Evolutionary conservation across 2,888 invertebrate species (phyloP).

Genomic region (Chaitophorus viminalis): DNA sequence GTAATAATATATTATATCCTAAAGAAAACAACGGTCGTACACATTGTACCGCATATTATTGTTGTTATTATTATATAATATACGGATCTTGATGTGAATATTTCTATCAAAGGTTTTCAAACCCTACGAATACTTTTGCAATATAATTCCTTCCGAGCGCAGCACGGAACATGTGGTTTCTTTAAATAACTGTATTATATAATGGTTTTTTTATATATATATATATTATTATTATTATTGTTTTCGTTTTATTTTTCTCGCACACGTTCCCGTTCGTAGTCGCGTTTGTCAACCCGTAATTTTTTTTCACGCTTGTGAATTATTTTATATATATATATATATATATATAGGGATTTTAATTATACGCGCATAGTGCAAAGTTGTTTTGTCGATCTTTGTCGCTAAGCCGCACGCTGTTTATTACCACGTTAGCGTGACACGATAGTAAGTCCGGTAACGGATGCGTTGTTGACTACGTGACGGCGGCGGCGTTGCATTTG

Average conservation of each 20-base stretch:
- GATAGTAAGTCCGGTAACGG: constrained; percentile 39
- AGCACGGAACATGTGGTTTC: constrained; percentile 42
- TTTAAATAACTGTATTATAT: constrained; percentile 42
- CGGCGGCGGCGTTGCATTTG: neutral
- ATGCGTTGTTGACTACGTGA: constrained; percentile 27
- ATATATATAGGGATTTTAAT: constrained; percentile 18
- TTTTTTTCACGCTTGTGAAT: constrained; percentile 20
- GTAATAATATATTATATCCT: too few relatives aligned
- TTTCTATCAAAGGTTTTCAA: neutral
- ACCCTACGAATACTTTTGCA: neutral
- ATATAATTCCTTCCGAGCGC: constrained; percentile 10
- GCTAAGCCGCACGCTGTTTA: constrained; percentile 29
- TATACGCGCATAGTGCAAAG: neutral
- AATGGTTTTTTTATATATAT: constrained; percentile 19
- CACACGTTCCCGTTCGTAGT: too few relatives aligned
- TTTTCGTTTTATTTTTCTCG: neutral
- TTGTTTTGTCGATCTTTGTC: constrained; percentile 33
- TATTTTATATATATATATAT: neutral
- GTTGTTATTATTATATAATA: neutral
- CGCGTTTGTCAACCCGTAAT: constrained; percentile 9
- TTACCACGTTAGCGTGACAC: constrained; percentile 24
- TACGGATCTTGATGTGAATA: neutral
- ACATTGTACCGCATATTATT: too few relatives aligned
- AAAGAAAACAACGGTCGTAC: too few relatives aligned
- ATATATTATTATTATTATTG: constrained; percentile 2